A percentile compares a stretch with the other conserved stretches of the same genome.
Conservation (phyloP, 2,888 invertebrate species). For the Syritta pipiens region DNA sequence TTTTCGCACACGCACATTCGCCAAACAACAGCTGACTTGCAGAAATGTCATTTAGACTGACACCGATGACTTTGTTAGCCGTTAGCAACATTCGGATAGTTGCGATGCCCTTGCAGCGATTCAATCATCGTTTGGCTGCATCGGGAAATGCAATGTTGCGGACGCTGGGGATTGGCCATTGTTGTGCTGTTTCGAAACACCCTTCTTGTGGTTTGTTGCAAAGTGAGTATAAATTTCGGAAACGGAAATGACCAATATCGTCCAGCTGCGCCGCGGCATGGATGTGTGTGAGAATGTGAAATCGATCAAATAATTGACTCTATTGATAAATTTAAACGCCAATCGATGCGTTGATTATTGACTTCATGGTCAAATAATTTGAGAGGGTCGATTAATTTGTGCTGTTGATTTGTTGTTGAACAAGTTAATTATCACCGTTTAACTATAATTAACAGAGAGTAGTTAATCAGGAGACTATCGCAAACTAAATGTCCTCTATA, state of each 20-base stretch:
- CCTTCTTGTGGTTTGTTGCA: background rate
- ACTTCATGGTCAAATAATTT: constrained; percentile 22
- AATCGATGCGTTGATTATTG: constrained; percentile 4
- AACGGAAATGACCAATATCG: constrained; percentile 18
- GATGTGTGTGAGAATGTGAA: background rate
- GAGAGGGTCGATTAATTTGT: background rate
- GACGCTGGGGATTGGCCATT: constrained; percentile 1
- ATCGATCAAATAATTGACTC: background rate
- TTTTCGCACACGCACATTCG: constrained; percentile 22
- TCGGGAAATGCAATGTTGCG: constrained; percentile 4
- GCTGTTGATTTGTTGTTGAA: background rate
- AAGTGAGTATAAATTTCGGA: constrained; percentile 41
- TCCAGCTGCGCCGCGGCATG: background rate
- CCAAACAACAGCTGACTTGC: constrained; percentile 47
- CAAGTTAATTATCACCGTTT: background rate
- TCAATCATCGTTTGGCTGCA: background rate
- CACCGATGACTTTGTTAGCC: constrained; percentile 30
- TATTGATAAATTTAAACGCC: background rate
- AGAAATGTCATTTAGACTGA: constrained; percentile 56
- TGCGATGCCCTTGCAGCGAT: constrained; percentile 33
- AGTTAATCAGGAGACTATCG: background rate
- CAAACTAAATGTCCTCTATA: background rate
- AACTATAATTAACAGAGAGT: too few species aligned
- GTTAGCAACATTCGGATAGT: constrained; percentile 42
- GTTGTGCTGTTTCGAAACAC: background rate